Percentiles rank a stretch among this genome's conserved stretches.
Evolutionary conservation across 1,140 invertebrate genomes (phyloP).

Genomic region (Habropoda laboriosa): DNA sequence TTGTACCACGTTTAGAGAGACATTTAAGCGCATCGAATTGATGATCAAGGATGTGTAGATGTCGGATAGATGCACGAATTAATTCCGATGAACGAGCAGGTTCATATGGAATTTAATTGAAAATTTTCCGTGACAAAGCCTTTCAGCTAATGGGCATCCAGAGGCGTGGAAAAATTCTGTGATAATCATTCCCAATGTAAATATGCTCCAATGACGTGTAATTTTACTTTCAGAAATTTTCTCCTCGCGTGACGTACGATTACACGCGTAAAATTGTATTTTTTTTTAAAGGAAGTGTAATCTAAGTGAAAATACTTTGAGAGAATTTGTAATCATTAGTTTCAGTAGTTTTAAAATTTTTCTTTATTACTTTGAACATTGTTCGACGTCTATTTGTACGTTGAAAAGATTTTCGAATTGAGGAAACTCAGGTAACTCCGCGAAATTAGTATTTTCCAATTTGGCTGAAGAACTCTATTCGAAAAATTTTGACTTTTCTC

Average conservation of each 20-base stretch:
- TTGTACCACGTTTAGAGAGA: not conserved
- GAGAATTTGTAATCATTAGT: too few species aligned
- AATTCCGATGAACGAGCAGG: not conserved
- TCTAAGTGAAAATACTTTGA: too few species aligned
- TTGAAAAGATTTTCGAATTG: not conserved
- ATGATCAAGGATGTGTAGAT: not conserved
- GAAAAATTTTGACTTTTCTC: not conserved
- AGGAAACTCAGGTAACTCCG: not conserved
- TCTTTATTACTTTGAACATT: too few species aligned
- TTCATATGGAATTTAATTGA: not conserved
- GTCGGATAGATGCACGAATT: not conserved
- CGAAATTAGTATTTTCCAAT: too few species aligned
- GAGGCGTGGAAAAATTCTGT: not conserved
- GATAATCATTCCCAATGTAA: too few species aligned
- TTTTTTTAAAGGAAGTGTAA: not conserved
- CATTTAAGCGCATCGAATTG: not conserved
- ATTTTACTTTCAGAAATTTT: not conserved
- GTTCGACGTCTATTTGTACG: too few species aligned
- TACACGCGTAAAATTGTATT: not conserved
- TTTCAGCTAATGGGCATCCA: not conserved
- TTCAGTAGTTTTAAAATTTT: too few species aligned
- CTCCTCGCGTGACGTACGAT: not conserved
- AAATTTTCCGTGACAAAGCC: not conserved
- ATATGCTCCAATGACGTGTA: not conserved
- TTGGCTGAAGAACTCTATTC: not conserved